Percentiles rank a stretch among this genome's conserved stretches.
Evolutionary conservation across 1,140 invertebrate genomes (phyloP).

Genomic region (Anthonomus grandis): DNA sequence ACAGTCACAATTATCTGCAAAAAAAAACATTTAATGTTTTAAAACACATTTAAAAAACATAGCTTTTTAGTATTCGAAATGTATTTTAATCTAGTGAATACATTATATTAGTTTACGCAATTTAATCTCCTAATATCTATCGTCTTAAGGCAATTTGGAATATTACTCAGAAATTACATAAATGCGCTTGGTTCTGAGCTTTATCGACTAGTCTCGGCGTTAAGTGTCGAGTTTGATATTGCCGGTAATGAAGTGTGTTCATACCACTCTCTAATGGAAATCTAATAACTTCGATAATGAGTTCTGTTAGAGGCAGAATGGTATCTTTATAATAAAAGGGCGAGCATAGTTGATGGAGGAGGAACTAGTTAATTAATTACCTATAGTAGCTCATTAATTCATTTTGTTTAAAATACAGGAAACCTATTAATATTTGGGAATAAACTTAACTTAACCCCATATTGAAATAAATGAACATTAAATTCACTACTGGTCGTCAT

Average conservation of each 20-base stretch:
- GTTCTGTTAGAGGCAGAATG: constrained; percentile 12
- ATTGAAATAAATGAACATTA: too few relatives aligned
- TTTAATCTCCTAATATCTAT: too few relatives aligned
- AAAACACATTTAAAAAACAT: not conserved
- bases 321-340: constrained; percentile 15
- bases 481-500: too few relatives aligned
- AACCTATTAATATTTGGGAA: too few relatives aligned
- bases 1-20: constrained; percentile 62
- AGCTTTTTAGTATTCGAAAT: too few relatives aligned
- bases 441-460: too few relatives aligned
- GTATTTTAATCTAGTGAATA: too few relatives aligned
- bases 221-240: constrained; percentile 21
- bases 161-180: not conserved
- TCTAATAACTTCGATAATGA: constrained; percentile 26
- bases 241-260: constrained; percentile 23
- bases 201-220: not conserved
- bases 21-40: constrained; percentile 22
- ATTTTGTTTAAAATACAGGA: constrained; percentile 5
- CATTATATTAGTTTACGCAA: too few relatives aligned
- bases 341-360: not conserved
- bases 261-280: constrained; percentile 22
- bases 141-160: not conserved
- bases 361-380: too few relatives aligned
- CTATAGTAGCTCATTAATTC: too few relatives aligned
- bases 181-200: not conserved